A percentile compares a stretch with the other conserved stretches of the same genome.
Evolutionary conservation across 2,888 invertebrate genomes (phyloP).

Genomic region (Melieria picta): DNA sequence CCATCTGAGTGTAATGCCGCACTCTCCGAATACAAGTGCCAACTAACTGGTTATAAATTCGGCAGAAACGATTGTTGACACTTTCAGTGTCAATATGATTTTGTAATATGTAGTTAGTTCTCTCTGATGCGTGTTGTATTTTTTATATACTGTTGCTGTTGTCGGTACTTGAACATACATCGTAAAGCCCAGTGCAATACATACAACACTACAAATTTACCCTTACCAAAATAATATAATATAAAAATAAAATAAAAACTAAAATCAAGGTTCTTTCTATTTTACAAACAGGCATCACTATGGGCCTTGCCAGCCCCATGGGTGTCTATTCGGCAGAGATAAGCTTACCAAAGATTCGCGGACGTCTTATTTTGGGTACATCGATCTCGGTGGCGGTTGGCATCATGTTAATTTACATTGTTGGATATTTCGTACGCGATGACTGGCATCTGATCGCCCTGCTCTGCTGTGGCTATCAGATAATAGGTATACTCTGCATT

Average conservation of each 20-base stretch:
- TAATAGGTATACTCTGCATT: conserved; percentile 65
- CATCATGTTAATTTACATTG: conserved; percentile 71
- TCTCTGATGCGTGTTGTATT: no score
- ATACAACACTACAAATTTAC: background rate
- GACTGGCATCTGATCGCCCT: conserved; percentile 62
- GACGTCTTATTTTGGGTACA: conserved; percentile 72
- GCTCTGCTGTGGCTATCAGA: conserved; percentile 59
- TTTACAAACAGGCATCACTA: conserved; percentile 53
- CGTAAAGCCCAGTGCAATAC: no score
- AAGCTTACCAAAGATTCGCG: conserved; percentile 70
- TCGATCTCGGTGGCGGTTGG: conserved; percentile 74
- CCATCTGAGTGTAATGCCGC: no score
- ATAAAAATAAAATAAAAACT: background rate
- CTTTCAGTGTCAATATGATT: no score
- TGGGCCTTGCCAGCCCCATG: conserved; percentile 61
- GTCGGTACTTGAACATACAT: no score
- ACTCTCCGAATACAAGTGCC: no score
- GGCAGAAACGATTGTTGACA: no score
- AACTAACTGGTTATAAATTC: no score
- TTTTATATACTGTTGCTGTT: no score
- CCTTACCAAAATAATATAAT: background rate
- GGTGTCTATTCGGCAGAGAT: conserved; percentile 66
- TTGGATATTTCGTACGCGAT: conserved; percentile 68
- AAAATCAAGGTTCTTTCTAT: conserved; percentile 9
- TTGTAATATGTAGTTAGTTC: no score